Percentiles rank a stretch among this genome's conserved stretches.
These are phyloP conservation scores for Torymus tubicola DNA, from an alignment of 2,888 invertebrate species.

Conservation along the genomic window DNA sequence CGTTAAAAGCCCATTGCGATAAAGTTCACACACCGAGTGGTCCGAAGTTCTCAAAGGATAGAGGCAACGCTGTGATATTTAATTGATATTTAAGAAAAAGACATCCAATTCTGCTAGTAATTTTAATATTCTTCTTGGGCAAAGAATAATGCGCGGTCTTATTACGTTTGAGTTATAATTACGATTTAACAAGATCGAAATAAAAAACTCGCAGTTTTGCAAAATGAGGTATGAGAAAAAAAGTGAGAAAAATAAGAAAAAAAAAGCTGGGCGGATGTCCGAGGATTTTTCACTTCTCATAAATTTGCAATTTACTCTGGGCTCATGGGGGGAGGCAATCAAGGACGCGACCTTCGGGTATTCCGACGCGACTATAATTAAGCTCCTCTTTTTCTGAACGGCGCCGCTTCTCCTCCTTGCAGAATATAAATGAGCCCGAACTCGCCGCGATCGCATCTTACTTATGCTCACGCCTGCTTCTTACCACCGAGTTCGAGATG, in stretches of 20 bases:
- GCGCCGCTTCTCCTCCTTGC: not conserved
- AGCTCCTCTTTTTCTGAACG: slow-evolving; percentile 23
- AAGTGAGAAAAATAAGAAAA: not conserved
- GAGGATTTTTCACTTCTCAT: slow-evolving; percentile 9
- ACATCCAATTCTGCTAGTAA: too few relatives aligned
- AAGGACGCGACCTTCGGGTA: slow-evolving; percentile 30
- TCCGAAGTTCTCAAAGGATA: too few relatives aligned
- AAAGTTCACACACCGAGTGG: too few relatives aligned
- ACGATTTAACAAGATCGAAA: too few relatives aligned
- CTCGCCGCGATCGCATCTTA: not conserved
- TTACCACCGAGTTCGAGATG: slow-evolving; percentile 14
- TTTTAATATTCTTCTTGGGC: too few relatives aligned
- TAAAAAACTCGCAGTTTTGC: too few relatives aligned
- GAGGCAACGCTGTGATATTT: too few relatives aligned
- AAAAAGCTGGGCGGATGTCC: not conserved
- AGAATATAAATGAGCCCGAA: slow-evolving; percentile 37
- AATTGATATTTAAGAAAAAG: too few relatives aligned
- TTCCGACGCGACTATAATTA: slow-evolving; percentile 14
- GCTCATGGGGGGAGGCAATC: not conserved
- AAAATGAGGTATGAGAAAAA: not conserved
- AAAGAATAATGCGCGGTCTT: too few relatives aligned
- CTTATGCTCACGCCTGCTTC: not conserved
- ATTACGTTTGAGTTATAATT: too few relatives aligned
- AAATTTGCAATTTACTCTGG: not conserved
- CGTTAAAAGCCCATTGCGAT: too few relatives aligned